Percentiles rank a stretch among this genome's conserved stretches.
Conservation (phyloP, 2,888 invertebrate genomes). For the Syrista parreyssii region DNA sequence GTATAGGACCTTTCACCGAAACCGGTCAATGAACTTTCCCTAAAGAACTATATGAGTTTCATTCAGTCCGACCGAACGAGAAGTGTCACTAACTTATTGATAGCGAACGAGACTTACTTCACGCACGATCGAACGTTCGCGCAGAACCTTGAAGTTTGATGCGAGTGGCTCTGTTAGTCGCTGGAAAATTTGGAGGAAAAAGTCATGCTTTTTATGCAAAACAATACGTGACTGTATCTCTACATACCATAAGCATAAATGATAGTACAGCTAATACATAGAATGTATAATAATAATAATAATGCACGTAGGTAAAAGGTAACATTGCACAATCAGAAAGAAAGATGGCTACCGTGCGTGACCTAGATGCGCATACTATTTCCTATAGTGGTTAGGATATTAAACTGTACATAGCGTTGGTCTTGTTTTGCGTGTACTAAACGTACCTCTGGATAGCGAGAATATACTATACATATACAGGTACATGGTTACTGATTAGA, state of each 20-base stretch:
- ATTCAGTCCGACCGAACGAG: neutral
- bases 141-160: neutral
- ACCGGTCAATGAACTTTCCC: neutral
- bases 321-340: neutral
- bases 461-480: neutral
- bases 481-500: neutral
- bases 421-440: constrained; percentile 16
- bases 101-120: neutral
- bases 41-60: neutral
- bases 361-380: constrained; percentile 2
- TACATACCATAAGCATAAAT: neutral
- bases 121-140: neutral
- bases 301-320: neutral
- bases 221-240: neutral
- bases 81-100: neutral
- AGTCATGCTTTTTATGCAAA: neutral
- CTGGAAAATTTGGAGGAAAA: neutral
- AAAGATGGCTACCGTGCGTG: constrained; percentile 2
- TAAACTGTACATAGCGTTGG: constrained; percentile 34
- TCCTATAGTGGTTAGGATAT: constrained; percentile 23
- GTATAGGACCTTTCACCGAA: neutral
- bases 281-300: neutral
- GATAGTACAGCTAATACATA: neutral
- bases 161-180: neutral
- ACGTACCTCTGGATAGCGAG: neutral